These are phyloP conservation scores for Bombus confusus DNA, from an alignment of 1,140 invertebrate species.

Conservation along the genomic window DNA sequence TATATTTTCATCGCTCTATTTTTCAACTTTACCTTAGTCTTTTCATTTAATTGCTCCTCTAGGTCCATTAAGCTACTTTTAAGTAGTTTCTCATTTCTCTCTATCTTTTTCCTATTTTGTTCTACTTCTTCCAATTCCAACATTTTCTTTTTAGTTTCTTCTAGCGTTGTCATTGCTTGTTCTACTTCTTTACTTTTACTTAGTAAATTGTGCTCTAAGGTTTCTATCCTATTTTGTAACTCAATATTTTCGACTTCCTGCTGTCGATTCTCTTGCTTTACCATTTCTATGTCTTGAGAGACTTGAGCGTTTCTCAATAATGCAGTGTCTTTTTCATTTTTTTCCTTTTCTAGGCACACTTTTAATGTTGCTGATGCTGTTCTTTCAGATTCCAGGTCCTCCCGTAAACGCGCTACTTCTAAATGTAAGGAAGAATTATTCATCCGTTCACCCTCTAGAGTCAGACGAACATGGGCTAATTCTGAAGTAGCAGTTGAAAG, in stretches of 20 bases:
- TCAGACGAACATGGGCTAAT: conserved; percentile 70
- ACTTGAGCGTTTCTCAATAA: conserved; percentile 91
- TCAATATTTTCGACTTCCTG: conserved; percentile 84
- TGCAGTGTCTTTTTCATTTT: conserved; percentile 89
- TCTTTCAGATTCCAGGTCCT: conserved; percentile 74
- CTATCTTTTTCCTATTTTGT: conserved; percentile 76
- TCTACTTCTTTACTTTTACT: conserved; percentile 83
- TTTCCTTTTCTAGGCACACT: conserved; percentile 82
- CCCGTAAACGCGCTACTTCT: conserved; percentile 72
- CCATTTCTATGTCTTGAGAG: conserved; percentile 90
- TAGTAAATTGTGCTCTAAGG: conserved; percentile 71
- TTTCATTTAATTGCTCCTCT: conserved; percentile 89
- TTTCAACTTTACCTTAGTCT: conserved; percentile 76
- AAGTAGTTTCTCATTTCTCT: conserved; percentile 83
- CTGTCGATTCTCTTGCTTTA: conserved; percentile 87
- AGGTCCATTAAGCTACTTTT: conserved; percentile 86
- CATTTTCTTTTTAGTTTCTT: conserved; percentile 80
- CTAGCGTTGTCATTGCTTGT: conserved; percentile 79
- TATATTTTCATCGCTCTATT: neutral
- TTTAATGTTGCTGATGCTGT: conserved; percentile 70
- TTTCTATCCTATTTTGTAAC: conserved; percentile 76
- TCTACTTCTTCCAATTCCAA: conserved; percentile 82
- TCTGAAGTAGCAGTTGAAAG: conserved; percentile 67
- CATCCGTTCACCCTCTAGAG: conserved; percentile 72
- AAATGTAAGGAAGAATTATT: conserved; percentile 74